Percentiles rank a stretch among this genome's conserved stretches.
These are phyloP conservation scores for Actinemys pallida DNA, from an alignment of 2,113 vertebrate species.

Conservation along the genomic window DNA sequence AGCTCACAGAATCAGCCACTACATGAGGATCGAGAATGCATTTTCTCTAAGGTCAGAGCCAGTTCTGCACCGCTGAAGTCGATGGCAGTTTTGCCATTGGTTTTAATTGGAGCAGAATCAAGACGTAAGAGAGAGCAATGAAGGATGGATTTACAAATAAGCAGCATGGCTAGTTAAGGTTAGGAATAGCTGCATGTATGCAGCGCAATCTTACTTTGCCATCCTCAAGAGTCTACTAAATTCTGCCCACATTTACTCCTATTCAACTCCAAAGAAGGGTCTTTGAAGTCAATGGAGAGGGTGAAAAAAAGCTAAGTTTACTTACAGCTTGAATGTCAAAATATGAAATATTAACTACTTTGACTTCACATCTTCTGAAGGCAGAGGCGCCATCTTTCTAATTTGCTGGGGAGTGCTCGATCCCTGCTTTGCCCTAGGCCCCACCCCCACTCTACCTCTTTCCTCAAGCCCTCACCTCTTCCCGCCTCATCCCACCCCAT, in stretches of 20 bases:
- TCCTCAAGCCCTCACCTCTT: too few species aligned
- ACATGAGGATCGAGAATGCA: background rate
- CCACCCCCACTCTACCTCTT: too few species aligned
- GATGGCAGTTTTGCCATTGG: background rate
- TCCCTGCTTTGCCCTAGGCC: too few species aligned
- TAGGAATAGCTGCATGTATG: background rate
- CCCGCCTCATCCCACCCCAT: too few species aligned
- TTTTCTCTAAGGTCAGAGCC: background rate
- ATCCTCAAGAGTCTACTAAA: background rate
- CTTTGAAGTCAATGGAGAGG: background rate
- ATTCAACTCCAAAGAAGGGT: background rate
- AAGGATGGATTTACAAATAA: background rate
- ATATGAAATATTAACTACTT: background rate
- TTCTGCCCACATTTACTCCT: background rate
- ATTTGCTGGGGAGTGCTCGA: too few species aligned
- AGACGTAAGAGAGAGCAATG: background rate
- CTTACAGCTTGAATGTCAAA: background rate
- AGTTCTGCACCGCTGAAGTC: background rate
- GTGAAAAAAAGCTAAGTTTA: background rate
- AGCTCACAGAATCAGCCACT: background rate
- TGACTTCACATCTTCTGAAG: background rate
- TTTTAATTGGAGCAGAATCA: background rate
- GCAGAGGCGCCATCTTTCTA: too few species aligned
- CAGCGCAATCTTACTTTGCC: background rate
- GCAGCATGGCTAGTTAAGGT: background rate